A percentile compares a stretch with the other conserved stretches of the same genome.
Evolutionary conservation across 2,888 invertebrate species (phyloP).

Genomic region (Chaetoderma sp.): DNA sequence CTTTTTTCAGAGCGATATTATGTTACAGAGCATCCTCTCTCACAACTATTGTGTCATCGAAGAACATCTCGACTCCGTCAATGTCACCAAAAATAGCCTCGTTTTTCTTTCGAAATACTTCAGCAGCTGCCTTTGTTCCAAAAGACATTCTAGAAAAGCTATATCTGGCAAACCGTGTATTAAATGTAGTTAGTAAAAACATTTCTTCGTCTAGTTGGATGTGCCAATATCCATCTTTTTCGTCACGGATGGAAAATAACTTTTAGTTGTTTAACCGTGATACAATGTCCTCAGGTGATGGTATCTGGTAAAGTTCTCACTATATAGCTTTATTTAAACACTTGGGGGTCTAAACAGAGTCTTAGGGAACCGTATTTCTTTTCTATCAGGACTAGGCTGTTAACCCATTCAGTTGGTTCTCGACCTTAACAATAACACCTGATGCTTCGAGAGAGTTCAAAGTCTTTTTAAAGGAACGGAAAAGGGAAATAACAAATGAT

Average conservation of each 20-base stretch:
- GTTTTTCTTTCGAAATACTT: constrained; percentile 37
- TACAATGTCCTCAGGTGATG: too few relatives aligned
- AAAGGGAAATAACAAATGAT: too few relatives aligned
- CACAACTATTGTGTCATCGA: constrained; percentile 37
- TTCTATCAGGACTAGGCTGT: background rate
- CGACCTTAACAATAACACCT: background rate
- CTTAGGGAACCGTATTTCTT: background rate
- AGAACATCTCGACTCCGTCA: constrained; percentile 30
- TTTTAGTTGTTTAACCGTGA: too few relatives aligned
- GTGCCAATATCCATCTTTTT: constrained; percentile 37
- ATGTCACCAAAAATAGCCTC: too few relatives aligned
- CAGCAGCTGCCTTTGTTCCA: constrained; percentile 29
- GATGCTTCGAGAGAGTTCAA: background rate
- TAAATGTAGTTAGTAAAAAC: constrained; percentile 40
- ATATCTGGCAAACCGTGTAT: constrained; percentile 34
- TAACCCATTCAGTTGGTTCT: too few relatives aligned
- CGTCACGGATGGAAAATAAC: constrained; percentile 31
- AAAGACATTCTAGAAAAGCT: constrained; percentile 34
- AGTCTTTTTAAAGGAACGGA: background rate
- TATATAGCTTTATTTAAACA: too few relatives aligned
- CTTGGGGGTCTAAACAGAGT: too few relatives aligned
- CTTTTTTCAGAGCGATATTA: constrained; percentile 24
- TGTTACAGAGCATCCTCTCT: constrained; percentile 32
- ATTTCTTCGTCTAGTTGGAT: constrained; percentile 31
- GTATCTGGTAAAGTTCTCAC: too few relatives aligned